Conservation (phyloP, 2,797 vertebrate species). For the Kryptolebias ocellatus region DNA sequence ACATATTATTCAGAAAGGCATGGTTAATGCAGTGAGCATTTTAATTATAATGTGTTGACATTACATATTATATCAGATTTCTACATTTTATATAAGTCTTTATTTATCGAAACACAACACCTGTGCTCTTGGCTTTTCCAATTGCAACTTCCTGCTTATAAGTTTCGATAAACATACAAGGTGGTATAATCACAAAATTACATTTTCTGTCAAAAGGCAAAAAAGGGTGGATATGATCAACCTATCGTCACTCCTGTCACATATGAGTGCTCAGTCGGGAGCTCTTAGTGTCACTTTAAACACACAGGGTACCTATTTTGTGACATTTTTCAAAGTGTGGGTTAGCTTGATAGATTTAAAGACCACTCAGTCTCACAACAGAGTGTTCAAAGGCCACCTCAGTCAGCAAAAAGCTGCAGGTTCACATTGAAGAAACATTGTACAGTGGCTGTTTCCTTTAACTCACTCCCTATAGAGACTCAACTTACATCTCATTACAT, state of each 20-base stretch:
- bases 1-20: constrained; percentile 17
- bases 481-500: background rate
- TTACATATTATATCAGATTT: background rate
- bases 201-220: too few species aligned
- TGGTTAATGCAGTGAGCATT: constrained; percentile 2
- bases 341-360: background rate
- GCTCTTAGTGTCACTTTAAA: background rate
- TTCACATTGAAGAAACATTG: background rate
- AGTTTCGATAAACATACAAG: background rate
- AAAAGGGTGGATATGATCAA: background rate
- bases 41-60: constrained; percentile 2
- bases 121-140: background rate
- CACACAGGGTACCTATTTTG: background rate
- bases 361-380: background rate
- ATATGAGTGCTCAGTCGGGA: background rate
- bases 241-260: background rate
- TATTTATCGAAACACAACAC: background rate
- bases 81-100: background rate
- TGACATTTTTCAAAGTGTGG: background rate
- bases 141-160: background rate
- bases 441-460: background rate
- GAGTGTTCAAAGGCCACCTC: background rate
- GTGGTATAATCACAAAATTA: too few species aligned
- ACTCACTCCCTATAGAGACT: too few species aligned
- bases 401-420: background rate